phyloP scores from a whole-genome alignment of 1,140 invertebrate species.

The Drosophila tani region DNA sequence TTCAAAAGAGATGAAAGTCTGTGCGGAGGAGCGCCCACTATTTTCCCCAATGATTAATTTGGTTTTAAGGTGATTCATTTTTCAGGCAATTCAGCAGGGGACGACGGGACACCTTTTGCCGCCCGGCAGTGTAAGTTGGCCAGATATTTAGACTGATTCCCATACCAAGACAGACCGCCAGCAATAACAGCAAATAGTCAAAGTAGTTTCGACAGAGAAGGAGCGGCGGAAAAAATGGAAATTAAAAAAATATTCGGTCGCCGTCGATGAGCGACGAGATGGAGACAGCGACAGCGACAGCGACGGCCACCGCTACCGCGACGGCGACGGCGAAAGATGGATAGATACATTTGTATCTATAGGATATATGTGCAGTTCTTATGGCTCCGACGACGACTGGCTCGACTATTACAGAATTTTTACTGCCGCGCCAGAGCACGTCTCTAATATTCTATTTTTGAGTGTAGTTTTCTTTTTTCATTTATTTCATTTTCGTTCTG shows the following conservation, averaged over 20 bases:
- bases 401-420: conserved; percentile 67
- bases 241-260: conserved; percentile 61
- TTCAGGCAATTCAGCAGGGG: not conserved
- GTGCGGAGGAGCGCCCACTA: conserved; percentile 1
- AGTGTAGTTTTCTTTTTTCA: conserved; percentile 49
- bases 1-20: conserved; percentile 20
- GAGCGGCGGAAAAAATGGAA: conserved; percentile 45
- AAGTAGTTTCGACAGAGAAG: conserved; percentile 70
- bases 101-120: conserved; percentile 20
- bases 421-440: conserved; percentile 61
- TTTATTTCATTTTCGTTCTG: conserved; percentile 41
- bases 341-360: conserved; percentile 63
- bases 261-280: conserved; percentile 65
- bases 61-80: conserved; percentile 23
- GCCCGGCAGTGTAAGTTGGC: conserved; percentile 52
- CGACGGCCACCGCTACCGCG: conserved; percentile 36
- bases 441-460: conserved; percentile 82
- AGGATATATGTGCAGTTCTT: conserved; percentile 56
- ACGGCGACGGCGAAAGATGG: conserved; percentile 54
- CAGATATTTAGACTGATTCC: conserved; percentile 62
- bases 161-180: conserved; percentile 52
- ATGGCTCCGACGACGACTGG: conserved; percentile 34
- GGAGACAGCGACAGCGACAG: conserved; percentile 39
- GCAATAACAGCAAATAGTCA: conserved; percentile 49
- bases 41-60: conserved; percentile 11